phyloP scores from a whole-genome alignment of 2,888 invertebrate genomes.

The Heliconius sara region DNA sequence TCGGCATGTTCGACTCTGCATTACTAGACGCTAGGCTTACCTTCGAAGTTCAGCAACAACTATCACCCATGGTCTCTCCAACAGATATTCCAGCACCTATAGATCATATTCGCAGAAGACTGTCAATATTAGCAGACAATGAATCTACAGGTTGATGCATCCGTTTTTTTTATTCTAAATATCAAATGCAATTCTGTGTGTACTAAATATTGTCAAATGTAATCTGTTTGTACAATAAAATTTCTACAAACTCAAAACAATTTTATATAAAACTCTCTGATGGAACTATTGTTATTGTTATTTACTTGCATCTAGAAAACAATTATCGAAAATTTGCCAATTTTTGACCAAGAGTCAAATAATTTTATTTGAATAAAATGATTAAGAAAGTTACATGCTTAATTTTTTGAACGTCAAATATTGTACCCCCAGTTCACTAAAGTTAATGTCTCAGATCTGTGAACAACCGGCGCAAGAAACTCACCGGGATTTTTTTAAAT shows the following conservation, averaged over 20 bases:
- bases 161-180: neutral
- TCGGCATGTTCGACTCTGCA: constrained; percentile 80
- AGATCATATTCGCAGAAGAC: constrained; percentile 64
- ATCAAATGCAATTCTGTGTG: neutral
- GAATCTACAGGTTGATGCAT: constrained; percentile 4
- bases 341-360: no score
- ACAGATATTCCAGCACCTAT: constrained; percentile 62
- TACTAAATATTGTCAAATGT: no score
- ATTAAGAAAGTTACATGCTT: no score
- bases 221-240: neutral
- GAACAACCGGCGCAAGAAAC: no score
- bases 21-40: constrained; percentile 70
- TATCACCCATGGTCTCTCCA: constrained; percentile 47
- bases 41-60: constrained; percentile 60
- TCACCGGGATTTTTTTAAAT: no score
- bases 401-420: no score
- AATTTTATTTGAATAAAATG: no score
- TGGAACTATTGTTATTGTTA: neutral
- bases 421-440: no score
- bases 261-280: neutral
- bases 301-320: neutral
- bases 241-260: neutral
- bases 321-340: neutral
- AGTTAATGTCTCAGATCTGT: no score
- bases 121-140: constrained; percentile 68